Evolutionary conservation across 2,888 invertebrate genomes (phyloP), one percentile per base, ranked within the genome.

Genomic region (Andrena trimmerana): DNA sequence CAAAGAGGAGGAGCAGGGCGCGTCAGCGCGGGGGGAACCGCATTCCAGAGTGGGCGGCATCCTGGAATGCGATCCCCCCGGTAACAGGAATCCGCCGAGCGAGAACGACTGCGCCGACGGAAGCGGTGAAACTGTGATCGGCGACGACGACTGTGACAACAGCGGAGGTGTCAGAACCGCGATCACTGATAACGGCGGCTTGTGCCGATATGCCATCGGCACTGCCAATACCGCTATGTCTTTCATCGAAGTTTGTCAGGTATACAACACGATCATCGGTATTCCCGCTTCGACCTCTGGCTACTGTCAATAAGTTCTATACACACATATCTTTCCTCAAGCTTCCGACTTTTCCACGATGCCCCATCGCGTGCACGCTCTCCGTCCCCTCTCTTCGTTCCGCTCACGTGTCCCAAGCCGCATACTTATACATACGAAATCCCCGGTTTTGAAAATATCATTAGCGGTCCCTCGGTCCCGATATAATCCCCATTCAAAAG

Each of bases 21-120:
- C 90, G 88, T 90, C 90, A 85, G 90, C 87, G 85, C 87, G 88
- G 90, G 90, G 90, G 90, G 91, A 92, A 90, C 92, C 89, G 85
- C 93, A 93, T 93, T 93, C 93, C 93, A 93, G 93, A 93, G 93
- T 94, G 93, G 93, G 93, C 93, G 93, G 93, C 91, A 92, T 92
- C 91, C 91, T 90, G 93, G 93, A 93, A 93, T 93, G 93, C 89
- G 92, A 92, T 92, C 91, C 92, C 90, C 91, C 91, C 92, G 90
- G 92, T 91, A 92, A 92, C 90, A 91, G 91, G 91, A 93, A 93
- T 93, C 92, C 89, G 84, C 86, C 89, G 86, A 87, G 88, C 88
- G 87, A 88, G 83, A 92, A 89, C 76, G 81, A 90, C 59, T 90
- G 91, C 85, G 90, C 91, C 86, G 92, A 92, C 90, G 92, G 90